These are phyloP conservation scores for Astropecten irregularis DNA, from an alignment of 53 echinoderm and acorn worm species.

Conservation along the genomic window DNA sequence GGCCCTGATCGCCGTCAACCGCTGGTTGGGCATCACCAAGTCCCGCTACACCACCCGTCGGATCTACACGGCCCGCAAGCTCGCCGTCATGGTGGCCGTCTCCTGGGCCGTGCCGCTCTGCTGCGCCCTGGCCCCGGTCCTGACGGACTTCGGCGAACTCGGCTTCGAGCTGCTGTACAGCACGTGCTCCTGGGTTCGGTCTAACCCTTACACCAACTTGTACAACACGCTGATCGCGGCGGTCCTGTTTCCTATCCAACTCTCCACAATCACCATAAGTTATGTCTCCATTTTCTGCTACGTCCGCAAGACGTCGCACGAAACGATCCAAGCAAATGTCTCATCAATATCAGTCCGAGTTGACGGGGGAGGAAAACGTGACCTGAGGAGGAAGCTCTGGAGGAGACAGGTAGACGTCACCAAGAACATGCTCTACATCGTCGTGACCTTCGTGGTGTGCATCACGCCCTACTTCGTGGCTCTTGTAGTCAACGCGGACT, in stretches of 20 bases:
- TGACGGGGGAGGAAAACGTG: not conserved
- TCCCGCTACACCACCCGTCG: slow-evolving; percentile 38
- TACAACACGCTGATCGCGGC: not conserved
- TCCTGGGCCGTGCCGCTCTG: slow-evolving; percentile 45
- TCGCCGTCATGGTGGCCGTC: slow-evolving; percentile 38
- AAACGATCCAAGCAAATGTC: not conserved
- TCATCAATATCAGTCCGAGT: not conserved
- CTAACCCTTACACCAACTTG: not conserved
- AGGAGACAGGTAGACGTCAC: slow-evolving; percentile 36
- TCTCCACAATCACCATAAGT: not conserved
- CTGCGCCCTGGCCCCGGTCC: slow-evolving; percentile 28
- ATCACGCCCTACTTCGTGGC: slow-evolving; percentile 11
- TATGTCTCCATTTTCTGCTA: slow-evolving; percentile 14
- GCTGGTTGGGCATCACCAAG: slow-evolving; percentile 43
- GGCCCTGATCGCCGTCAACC: slow-evolving; percentile 50
- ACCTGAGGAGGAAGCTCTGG: not conserved
- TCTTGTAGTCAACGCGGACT: not conserved
- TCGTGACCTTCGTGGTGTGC: slow-evolving; percentile 37
- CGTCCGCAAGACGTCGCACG: slow-evolving; percentile 9
- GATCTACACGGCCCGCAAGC: slow-evolving; percentile 43
- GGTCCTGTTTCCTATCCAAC: slow-evolving; percentile 2
- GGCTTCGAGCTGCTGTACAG: slow-evolving; percentile 41
- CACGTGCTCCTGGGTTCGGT: slow-evolving; percentile 16
- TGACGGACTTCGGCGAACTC: slow-evolving; percentile 40
- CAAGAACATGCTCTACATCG: slow-evolving; percentile 28